Evolutionary conservation across 1,140 invertebrate genomes (phyloP), one percentile per base, ranked within the genome.

Genomic region (Sarcophaga peregrina): DNA sequence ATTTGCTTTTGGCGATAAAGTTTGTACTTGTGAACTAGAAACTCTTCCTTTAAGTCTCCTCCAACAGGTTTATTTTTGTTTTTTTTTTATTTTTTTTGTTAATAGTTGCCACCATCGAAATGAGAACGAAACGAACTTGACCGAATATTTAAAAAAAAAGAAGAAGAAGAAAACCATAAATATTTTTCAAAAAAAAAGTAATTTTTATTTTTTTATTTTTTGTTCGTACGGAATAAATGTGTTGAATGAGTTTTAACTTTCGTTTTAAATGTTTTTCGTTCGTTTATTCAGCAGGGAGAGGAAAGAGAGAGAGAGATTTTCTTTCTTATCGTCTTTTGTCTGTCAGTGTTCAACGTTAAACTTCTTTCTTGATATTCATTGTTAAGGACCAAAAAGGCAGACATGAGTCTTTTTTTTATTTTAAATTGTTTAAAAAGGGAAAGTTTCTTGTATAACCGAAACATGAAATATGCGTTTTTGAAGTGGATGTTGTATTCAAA

Each of bases 211-310:
- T 37, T 37, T 37, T 37, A 37, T 37, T 37, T 37, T 37, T 37
- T 37, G 25, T 37, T 37, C 25, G 25, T 37, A 37, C 25, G 25
- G 25, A 37, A 37, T 37, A 37, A 37, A 37, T 37, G 4, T 58
- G 10, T 58, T 58, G 54, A 58, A 58, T 58, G 54, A 58, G n/a
- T 58, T 58, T 58, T 58, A 58, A 58, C 54, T 58, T 58, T 58
- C 54, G 54, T 58, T 58, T n/a, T n/a, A n/a, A 13, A 58, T 58
- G 54, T 58, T 58, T 58, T 58, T 58, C 25, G 25, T 37, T 37
- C 25, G 25, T 37, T 37, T 37, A 37, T 37, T 37, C 4, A 37
- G 25, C 1, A 37, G 25, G 25, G 4, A 37, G 25, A n/a, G n/a
- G n/a, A n/a, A n/a, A n/a, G n/a, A n/a, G n/a, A n/a, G n/a, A n/a